A percentile compares a stretch with the other conserved stretches of the same genome.
Conservation (phyloP, 92 coral and sea anemone genomes). For the Phenganax marumi region DNA sequence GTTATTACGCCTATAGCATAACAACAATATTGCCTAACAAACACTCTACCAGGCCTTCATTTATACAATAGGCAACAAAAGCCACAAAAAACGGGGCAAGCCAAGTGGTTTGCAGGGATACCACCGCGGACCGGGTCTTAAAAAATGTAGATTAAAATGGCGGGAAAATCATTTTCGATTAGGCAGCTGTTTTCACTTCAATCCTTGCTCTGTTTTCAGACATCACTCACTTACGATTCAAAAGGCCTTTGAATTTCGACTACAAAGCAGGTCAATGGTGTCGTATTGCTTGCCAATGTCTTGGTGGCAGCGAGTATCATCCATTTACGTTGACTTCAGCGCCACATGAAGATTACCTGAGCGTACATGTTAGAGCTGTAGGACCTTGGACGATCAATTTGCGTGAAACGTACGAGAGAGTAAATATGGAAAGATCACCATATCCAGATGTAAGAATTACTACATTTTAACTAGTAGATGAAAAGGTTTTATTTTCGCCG, state of each 20-base stretch:
- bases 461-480: background rate
- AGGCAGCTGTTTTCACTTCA: background rate
- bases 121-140: background rate
- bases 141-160: background rate
- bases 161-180: background rate
- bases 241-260: slow-evolving; percentile 26
- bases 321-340: slow-evolving; percentile 39
- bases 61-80: no score
- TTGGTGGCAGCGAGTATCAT: slow-evolving; percentile 31
- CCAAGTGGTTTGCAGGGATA: background rate
- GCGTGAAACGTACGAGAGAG: slow-evolving; percentile 17
- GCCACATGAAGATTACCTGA: slow-evolving; percentile 32
- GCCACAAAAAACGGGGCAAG: no score
- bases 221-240: slow-evolving; percentile 25
- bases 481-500: no score
- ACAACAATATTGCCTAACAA: no score
- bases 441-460: slow-evolving; percentile 10
- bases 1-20: no score
- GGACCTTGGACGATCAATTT: slow-evolving; percentile 40
- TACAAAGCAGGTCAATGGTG: slow-evolving; percentile 39
- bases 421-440: slow-evolving; percentile 4
- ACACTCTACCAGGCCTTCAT: no score
- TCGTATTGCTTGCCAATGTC: slow-evolving; percentile 23
- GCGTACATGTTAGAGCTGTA: slow-evolving; percentile 33
- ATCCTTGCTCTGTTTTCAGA: background rate